Conservation (phyloP, 2,797 vertebrate genomes). For the Premnoplex brunnescens region DNA sequence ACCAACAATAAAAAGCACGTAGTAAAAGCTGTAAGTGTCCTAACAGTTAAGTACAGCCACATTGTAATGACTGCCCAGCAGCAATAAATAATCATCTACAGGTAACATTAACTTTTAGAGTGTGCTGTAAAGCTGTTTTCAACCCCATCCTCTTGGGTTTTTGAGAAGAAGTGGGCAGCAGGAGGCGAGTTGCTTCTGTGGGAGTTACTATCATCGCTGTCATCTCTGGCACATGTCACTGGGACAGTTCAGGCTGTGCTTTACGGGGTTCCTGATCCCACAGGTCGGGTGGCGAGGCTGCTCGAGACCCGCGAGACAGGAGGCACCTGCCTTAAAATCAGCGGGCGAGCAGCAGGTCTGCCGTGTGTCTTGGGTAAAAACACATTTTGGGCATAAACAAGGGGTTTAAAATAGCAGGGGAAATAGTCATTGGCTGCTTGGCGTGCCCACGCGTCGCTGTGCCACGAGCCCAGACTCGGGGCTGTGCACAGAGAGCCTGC, state of each 20-base stretch:
- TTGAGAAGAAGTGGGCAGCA: constrained; percentile 14
- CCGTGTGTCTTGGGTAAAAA: background rate
- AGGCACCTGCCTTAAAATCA: background rate
- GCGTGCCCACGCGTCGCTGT: background rate
- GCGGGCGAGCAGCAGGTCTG: background rate
- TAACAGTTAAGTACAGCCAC: constrained; percentile 40
- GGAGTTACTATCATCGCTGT: constrained; percentile 4
- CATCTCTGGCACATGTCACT: background rate
- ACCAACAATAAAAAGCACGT: constrained; percentile 55
- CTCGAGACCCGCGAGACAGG: background rate
- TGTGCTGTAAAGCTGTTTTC: constrained; percentile 39
- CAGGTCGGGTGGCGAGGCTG: background rate
- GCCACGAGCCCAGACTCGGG: background rate
- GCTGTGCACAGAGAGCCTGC: background rate
- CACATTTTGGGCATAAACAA: background rate
- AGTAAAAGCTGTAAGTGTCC: constrained; percentile 57
- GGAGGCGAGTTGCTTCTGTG: constrained; percentile 17
- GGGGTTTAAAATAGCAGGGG: constrained; percentile 31
- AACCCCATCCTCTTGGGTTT: constrained; percentile 11
- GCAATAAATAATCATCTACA: constrained; percentile 60
- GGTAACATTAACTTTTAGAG: constrained; percentile 61
- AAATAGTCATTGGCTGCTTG: background rate
- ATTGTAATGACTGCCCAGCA: constrained; percentile 46
- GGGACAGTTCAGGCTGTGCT: background rate
- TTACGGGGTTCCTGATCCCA: background rate